Evolutionary conservation across 1,140 invertebrate species (phyloP).

Genomic region (Vanessa tameamea): DNA sequence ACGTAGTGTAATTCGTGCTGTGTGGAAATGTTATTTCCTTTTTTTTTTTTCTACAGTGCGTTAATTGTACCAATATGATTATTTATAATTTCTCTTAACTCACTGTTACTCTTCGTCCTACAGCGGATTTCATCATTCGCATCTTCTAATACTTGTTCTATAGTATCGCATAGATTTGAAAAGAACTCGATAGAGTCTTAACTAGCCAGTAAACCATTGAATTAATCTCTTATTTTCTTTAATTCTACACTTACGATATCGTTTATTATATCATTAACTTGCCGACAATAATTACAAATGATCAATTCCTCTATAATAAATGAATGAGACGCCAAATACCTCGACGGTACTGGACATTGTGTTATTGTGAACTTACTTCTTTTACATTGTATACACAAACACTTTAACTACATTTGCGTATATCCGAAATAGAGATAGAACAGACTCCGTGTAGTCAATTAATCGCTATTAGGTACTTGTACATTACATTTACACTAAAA

Average conservation of each 20-base stretch:
- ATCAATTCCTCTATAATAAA: too few relatives aligned
- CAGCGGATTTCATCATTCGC: not conserved
- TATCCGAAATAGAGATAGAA: too few relatives aligned
- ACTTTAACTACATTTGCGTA: too few relatives aligned
- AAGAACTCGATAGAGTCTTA: constrained; percentile 1
- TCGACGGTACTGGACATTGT: too few relatives aligned
- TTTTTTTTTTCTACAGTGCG: constrained; percentile 8
- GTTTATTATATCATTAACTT: not conserved
- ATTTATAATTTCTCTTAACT: not conserved
- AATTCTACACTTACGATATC: not conserved
- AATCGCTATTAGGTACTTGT: too few relatives aligned
- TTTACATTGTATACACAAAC: too few relatives aligned
- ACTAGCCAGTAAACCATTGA: not conserved
- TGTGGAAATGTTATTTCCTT: constrained; percentile 7
- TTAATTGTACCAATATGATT: not conserved
- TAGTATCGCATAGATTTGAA: not conserved
- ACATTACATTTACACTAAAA: too few relatives aligned
- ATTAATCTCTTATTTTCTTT: constrained; percentile 8
- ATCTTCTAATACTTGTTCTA: constrained; percentile 4
- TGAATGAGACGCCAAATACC: too few relatives aligned
- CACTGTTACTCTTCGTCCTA: not conserved
- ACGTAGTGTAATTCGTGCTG: constrained; percentile 12
- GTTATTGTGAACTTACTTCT: too few relatives aligned
- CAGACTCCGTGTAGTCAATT: too few relatives aligned
- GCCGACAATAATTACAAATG: not conserved